Evolutionary conservation across 2,113 vertebrate species (phyloP).

Genomic region (Tychaedon coryphoeus): DNA sequence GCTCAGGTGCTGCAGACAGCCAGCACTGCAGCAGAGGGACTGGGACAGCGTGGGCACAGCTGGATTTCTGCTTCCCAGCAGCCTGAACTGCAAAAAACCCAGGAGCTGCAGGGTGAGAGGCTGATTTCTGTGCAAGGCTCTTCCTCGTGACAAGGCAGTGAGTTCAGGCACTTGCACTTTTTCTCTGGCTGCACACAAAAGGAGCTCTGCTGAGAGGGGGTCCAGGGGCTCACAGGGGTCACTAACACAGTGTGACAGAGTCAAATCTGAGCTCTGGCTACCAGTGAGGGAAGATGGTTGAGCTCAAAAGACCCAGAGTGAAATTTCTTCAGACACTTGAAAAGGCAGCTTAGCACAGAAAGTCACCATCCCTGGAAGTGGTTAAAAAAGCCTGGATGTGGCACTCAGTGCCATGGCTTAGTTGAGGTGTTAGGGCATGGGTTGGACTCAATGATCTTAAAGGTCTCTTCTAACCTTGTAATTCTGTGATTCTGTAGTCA

Average conservation of each 20-base stretch:
- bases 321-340: neutral
- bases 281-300: neutral
- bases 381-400: neutral
- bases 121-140: neutral
- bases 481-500: neutral
- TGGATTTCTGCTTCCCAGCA: neutral
- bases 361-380: neutral
- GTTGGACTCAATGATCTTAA: neutral
- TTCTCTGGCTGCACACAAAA: neutral
- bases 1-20: neutral
- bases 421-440: neutral
- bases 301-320: neutral
- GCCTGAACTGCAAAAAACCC: neutral
- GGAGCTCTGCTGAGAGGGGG: neutral
- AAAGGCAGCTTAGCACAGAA: neutral
- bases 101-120: fast-evolving
- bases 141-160: neutral
- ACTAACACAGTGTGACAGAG: neutral
- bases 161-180: neutral
- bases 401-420: neutral
- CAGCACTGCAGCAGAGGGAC: neutral
- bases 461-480: neutral
- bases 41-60: neutral
- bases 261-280: neutral
- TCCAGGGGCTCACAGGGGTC: neutral